phyloP scores from a whole-genome alignment of 2,888 invertebrate species.

The Epistrophella euchroma region DNA sequence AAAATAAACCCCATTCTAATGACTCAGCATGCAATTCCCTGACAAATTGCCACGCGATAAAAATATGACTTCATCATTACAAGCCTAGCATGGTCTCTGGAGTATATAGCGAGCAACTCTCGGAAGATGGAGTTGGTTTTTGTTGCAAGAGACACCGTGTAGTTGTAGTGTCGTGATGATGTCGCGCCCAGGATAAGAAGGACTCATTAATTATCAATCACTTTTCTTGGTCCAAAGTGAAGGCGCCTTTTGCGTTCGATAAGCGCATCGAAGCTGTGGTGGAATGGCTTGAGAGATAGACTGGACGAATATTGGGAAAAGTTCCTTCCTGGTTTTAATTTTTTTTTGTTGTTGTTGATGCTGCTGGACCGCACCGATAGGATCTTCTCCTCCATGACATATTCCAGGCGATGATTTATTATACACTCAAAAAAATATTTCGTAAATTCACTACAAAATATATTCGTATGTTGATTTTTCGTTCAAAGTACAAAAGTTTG shows the following conservation, averaged over 20 bases:
- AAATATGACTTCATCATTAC: conserved; percentile 71
- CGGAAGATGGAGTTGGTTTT: conserved; percentile 10
- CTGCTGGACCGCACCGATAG: conserved; percentile 52
- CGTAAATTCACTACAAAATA: too few relatives aligned
- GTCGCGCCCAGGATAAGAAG: conserved; percentile 67
- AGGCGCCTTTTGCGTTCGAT: conserved; percentile 58
- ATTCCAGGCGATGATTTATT: conserved; percentile 71
- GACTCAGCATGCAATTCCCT: conserved; percentile 70
- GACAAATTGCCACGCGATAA: conserved; percentile 75
- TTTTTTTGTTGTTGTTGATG: neutral
- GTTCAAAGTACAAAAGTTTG: too few relatives aligned
- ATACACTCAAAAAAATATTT: too few relatives aligned
- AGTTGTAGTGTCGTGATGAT: conserved; percentile 59
- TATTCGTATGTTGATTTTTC: too few relatives aligned
- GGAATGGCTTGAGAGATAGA: neutral
- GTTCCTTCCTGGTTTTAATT: conserved; percentile 53
- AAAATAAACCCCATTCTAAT: conserved; percentile 20
- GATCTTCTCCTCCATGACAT: conserved; percentile 48
- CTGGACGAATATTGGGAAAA: conserved; percentile 28
- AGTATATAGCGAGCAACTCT: too few relatives aligned
- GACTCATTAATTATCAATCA: conserved; percentile 75
- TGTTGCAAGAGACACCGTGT: conserved; percentile 20
- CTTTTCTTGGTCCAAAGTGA: conserved; percentile 50
- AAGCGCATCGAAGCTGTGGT: conserved; percentile 1
- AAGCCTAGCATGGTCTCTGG: conserved; percentile 30